A percentile compares a stretch with the other conserved stretches of the same genome.
Evolutionary conservation across 2,888 invertebrate genomes (phyloP).

Genomic region (Sinhomidia bicolor): DNA sequence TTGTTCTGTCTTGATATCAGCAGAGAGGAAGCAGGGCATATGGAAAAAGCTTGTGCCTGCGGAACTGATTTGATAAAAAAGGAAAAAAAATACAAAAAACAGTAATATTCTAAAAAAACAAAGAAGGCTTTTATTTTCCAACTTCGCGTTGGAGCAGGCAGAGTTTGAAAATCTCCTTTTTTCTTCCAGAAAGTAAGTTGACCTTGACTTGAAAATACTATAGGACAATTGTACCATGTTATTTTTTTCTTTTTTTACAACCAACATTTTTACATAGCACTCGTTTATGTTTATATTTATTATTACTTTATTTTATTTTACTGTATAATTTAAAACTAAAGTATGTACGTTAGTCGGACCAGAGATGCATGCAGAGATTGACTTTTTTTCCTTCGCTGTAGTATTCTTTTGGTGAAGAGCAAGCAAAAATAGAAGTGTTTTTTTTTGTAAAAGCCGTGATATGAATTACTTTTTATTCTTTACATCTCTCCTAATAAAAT

Average conservation of each 20-base stretch:
- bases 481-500: not conserved
- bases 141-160: too few species aligned
- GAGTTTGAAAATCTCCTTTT: not conserved
- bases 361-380: too few species aligned
- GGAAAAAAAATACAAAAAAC: not conserved
- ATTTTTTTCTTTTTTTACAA: too few species aligned
- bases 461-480: not conserved
- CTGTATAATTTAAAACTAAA: too few species aligned
- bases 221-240: too few species aligned
- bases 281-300: too few species aligned
- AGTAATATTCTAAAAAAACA: not conserved
- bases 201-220: not conserved
- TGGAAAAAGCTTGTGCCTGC: constrained; percentile 4
- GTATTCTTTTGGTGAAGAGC: too few species aligned
- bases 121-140: not conserved
- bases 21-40: not conserved
- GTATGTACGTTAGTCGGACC: too few species aligned
- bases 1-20: not conserved
- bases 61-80: constrained; percentile 37
- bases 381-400: too few species aligned
- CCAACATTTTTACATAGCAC: too few species aligned
- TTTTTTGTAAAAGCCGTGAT: not conserved
- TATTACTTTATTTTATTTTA: too few species aligned
- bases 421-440: too few species aligned
- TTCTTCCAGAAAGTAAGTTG: not conserved